Percentiles rank a stretch among this genome's conserved stretches.
phyloP scores from a whole-genome alignment of 2,888 invertebrate species.

The Camptogramma bilineatum region DNA sequence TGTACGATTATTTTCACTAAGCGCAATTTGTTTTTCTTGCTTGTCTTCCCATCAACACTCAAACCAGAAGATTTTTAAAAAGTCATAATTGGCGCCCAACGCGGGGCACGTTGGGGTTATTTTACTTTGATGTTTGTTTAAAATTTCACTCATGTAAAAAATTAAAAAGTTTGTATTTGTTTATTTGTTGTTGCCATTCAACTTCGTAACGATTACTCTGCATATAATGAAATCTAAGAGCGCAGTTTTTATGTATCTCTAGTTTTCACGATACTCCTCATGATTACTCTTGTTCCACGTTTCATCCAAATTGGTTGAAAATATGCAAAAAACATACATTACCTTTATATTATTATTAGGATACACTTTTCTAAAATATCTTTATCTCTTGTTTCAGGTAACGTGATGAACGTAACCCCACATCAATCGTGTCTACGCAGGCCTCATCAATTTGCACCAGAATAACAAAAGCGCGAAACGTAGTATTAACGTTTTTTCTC shows the following conservation, averaged over 20 bases:
- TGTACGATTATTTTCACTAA: conserved; percentile 59
- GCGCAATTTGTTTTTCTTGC: conserved; percentile 51
- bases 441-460: conserved; percentile 22
- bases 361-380: not conserved
- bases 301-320: not conserved
- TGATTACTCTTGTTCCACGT: not conserved
- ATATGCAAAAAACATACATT: not conserved
- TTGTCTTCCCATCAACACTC: not conserved
- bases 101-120: not conserved
- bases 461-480: conserved; percentile 27
- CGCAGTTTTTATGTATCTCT: too few species aligned
- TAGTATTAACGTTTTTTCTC: conserved; percentile 14
- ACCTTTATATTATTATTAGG: not conserved
- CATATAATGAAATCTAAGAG: too few species aligned
- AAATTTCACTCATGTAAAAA: too few species aligned
- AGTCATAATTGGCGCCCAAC: too few species aligned
- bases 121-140: too few species aligned
- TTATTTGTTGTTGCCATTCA: too few species aligned
- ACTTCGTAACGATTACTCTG: too few species aligned
- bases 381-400: conserved; percentile 46
- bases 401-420: conserved; percentile 12
- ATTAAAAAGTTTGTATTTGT: too few species aligned
- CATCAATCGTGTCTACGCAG: conserved; percentile 37
- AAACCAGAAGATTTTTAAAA: too few species aligned
- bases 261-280: too few species aligned